phyloP scores from a whole-genome alignment of 2,888 invertebrate genomes.

The Thecophora atra region DNA sequence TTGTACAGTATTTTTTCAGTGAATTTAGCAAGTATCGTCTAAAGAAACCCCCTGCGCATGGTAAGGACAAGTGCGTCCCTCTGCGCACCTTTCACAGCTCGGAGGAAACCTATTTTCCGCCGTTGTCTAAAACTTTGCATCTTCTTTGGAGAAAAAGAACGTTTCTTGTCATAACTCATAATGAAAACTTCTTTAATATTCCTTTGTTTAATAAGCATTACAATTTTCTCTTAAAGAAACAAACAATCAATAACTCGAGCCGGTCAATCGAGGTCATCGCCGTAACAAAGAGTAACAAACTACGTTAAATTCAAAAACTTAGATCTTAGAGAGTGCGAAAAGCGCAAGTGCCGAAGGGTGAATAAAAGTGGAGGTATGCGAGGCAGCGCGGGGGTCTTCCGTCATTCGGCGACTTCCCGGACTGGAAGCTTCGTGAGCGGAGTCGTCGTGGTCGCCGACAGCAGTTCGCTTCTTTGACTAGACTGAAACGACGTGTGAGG shows the following conservation, averaged over 20 bases:
- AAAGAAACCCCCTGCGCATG: too few relatives aligned
- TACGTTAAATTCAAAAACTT: slow-evolving; percentile 2
- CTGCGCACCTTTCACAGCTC: too few relatives aligned
- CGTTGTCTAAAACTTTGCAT: too few relatives aligned
- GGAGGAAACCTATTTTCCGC: too few relatives aligned
- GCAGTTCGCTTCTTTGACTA: slow-evolving; percentile 41
- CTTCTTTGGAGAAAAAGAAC: too few relatives aligned
- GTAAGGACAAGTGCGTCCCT: too few relatives aligned
- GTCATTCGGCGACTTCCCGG: background rate
- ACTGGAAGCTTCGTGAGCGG: background rate
- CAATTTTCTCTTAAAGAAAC: slow-evolving; percentile 4
- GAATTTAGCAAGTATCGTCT: too few relatives aligned
- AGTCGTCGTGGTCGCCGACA: background rate
- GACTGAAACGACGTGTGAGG: slow-evolving; percentile 62
- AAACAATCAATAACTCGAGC: background rate
- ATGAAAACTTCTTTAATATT: background rate
- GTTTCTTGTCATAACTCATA: too few relatives aligned
- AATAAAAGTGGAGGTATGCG: too few relatives aligned
- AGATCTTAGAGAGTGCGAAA: background rate
- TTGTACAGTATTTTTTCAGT: too few relatives aligned
- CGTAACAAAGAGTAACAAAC: background rate
- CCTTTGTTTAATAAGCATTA: background rate
- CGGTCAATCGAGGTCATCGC: background rate
- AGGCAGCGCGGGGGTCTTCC: background rate
- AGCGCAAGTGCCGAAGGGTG: background rate